Evolutionary conservation across 2,888 invertebrate species (phyloP).

Genomic region (Serripes groenlandicus): DNA sequence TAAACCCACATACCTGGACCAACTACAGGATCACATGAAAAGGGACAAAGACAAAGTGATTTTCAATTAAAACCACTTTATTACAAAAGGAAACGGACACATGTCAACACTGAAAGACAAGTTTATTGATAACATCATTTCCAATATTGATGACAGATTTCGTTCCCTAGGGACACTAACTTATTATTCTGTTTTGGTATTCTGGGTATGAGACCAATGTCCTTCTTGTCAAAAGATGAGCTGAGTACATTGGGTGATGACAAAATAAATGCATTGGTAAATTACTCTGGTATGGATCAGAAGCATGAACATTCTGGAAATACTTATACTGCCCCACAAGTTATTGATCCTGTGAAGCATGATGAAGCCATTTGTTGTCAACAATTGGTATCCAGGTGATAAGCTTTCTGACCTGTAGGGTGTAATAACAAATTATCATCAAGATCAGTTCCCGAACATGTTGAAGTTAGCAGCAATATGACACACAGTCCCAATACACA

Average conservation of each 20-base stretch:
- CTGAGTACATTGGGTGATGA: neutral
- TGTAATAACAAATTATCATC: conserved; percentile 28
- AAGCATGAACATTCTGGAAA: neutral
- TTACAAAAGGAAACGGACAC: too few relatives aligned
- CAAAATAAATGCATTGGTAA: neutral
- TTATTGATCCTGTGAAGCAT: neutral
- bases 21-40: too few relatives aligned
- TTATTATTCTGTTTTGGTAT: too few relatives aligned
- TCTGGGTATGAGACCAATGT: neutral
- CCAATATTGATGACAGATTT: too few relatives aligned
- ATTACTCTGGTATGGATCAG: conserved; percentile 7
- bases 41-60: too few relatives aligned
- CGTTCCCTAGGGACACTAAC: too few relatives aligned
- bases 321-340: neutral
- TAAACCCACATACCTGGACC: too few relatives aligned
- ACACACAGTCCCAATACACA: conserved; percentile 38
- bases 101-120: neutral
- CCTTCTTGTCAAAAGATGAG: conserved; percentile 2
- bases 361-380: neutral
- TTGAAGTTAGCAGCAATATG: conserved; percentile 35
- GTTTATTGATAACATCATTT: neutral
- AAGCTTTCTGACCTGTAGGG: conserved; percentile 23
- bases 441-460: conserved; percentile 38
- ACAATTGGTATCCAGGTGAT: conserved; percentile 35
- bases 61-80: too few relatives aligned